Base-by-base conservation (phyloP, 2,888 invertebrate species). In the Polia nebulosa region DNA sequence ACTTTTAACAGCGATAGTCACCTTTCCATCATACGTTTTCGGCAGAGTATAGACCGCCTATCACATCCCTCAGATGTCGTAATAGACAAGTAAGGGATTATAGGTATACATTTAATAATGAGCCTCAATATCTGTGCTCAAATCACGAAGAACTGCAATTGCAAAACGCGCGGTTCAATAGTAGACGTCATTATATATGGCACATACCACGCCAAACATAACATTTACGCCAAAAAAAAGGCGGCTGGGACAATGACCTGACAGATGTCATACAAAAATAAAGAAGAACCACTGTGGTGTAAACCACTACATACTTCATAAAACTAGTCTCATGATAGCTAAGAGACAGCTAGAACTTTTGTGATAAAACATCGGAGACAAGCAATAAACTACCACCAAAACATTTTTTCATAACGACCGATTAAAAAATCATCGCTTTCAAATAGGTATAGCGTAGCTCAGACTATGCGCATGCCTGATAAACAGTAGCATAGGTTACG, bases 401-500 rank as follows among this genome's bases (percentile, higher is more conserved):
- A 29, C 13, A 41, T 1, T 47, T 44, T 25, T 44, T 51, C 7
- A 32, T 9, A 13, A 44, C 15, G 25, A 74, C 36, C 44, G 36
- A 51, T 71, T 64, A 45, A 74, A 25, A 58, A 67, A 72, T 11
- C 3, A 44, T 58, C 20, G 47, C 52, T 63, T 41, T 55, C 3
- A 47, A 27, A 65, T n/a, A 53, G 36, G 13, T 47, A 39, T 53
- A 55, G 53, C 49, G 29, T 59, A 59, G 65, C 36, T 36, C 44
- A 4, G 0, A 25, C 6, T 52, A 20, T 2, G 17, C 25, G 51
- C 20, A 22, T 41, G 49, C 20, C 36, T 32, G 7, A 22, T 36
- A 41, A 25, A 49, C 61, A 55, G 44, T 53, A 47, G 62, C 58
- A 57, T 76, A 71, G 51, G 44, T 58, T 65, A 72, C 32, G 36